Percentiles rank a stretch among this genome's conserved stretches.
These are phyloP conservation scores for Cyprinodon diabolis DNA, from an alignment of 2,797 vertebrate species.

Conservation along the genomic window DNA sequence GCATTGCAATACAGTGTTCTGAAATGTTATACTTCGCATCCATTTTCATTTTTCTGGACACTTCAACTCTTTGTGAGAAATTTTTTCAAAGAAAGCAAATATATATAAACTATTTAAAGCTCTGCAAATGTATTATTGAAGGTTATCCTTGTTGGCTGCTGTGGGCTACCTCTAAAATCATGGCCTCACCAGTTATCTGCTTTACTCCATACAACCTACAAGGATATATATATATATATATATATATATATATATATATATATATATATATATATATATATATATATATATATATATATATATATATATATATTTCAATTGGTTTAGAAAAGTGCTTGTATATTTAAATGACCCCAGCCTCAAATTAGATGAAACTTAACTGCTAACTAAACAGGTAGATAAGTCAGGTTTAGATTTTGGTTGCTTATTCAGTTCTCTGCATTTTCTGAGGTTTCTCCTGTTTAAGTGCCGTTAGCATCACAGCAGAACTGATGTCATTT, in stretches of 20 bases:
- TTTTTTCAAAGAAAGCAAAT: slow-evolving; percentile 42
- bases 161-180: slow-evolving; percentile 65
- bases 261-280: slow-evolving; percentile 4
- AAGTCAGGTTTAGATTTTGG: slow-evolving; percentile 22
- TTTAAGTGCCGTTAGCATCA: slow-evolving; percentile 63
- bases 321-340: slow-evolving; percentile 23
- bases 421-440: slow-evolving; percentile 21
- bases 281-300: slow-evolving; percentile 1
- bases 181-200: slow-evolving; percentile 31
- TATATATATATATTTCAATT: slow-evolving; percentile 18
- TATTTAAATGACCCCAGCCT: slow-evolving; percentile 24
- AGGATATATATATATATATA: slow-evolving; percentile 8
- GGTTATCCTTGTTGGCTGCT: slow-evolving; percentile 60
- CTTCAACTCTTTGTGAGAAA: slow-evolving; percentile 50
- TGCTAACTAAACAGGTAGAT: slow-evolving; percentile 5
- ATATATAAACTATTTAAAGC: slow-evolving; percentile 42
- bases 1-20: slow-evolving; percentile 74
- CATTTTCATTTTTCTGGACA: slow-evolving; percentile 61
- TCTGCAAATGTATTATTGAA: slow-evolving; percentile 49
- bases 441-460: slow-evolving; percentile 46
- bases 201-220: slow-evolving; percentile 26
- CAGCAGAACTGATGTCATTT: slow-evolving; percentile 23
- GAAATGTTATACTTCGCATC: slow-evolving; percentile 60
- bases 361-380: slow-evolving; percentile 22
- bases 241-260: neutral